phyloP scores from a whole-genome alignment of 2,113 vertebrate species.

The Trematocara zebra region DNA sequence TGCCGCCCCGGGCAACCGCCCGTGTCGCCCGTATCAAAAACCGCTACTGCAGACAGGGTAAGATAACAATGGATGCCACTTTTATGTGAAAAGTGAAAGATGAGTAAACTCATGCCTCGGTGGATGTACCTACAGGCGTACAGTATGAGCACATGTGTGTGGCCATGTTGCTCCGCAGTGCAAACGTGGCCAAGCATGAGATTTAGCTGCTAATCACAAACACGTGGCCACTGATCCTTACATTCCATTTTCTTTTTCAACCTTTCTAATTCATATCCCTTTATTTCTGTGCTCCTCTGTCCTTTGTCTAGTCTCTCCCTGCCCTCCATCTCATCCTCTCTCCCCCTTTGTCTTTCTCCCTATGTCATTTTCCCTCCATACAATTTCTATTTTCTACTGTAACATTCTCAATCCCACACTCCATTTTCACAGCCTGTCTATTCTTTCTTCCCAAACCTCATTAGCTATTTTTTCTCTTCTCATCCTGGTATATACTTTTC shows the following conservation, averaged over 20 bases:
- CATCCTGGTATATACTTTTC: background rate
- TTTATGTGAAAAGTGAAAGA: background rate
- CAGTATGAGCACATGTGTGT: background rate
- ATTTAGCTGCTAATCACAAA: conserved; percentile 40
- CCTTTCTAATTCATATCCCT: background rate
- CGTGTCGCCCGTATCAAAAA: too few relatives aligned
- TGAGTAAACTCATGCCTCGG: background rate
- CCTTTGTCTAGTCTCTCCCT: background rate
- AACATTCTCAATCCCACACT: conserved; percentile 28
- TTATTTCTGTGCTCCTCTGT: background rate
- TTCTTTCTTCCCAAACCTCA: conserved; percentile 23
- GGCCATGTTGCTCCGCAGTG: background rate
- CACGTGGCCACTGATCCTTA: conserved; percentile 33
- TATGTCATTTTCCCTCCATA: conserved; percentile 12
- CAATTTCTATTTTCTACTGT: conserved; percentile 24
- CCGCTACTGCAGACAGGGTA: background rate
- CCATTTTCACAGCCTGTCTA: conserved; percentile 27
- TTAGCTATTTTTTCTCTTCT: conserved; percentile 32
- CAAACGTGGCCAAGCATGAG: conserved; percentile 24
- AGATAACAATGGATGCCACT: background rate
- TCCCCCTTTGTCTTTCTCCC: background rate
- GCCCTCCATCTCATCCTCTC: background rate
- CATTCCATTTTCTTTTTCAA: conserved; percentile 28
- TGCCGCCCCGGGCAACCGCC: too few relatives aligned
- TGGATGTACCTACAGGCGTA: background rate